Conservation (phyloP, 2,113 vertebrate genomes). For the Bubalus kerabau region DNA sequence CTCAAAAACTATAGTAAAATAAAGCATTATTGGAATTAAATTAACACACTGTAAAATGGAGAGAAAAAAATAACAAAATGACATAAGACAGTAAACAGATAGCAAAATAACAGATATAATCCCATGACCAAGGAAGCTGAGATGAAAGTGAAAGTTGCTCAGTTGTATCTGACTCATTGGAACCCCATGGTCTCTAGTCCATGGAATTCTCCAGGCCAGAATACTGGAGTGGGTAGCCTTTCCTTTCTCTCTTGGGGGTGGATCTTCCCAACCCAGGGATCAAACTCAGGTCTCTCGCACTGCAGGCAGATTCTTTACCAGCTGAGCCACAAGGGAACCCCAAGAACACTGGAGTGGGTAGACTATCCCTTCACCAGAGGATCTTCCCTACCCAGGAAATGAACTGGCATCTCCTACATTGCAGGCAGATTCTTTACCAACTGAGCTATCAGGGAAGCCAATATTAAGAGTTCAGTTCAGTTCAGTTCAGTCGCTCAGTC, state of each 20-base stretch:
- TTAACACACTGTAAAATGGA: not conserved
- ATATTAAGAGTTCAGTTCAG: not conserved
- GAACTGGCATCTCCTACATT: not conserved
- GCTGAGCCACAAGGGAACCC: not conserved
- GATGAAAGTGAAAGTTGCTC: not conserved
- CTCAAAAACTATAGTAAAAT: not conserved
- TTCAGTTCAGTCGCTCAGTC: too few species aligned
- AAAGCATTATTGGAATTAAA: not conserved
- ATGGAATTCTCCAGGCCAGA: not conserved
- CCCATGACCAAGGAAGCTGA: not conserved
- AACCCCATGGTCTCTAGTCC: not conserved
- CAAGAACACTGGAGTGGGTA: not conserved
- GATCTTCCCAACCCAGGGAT: not conserved
- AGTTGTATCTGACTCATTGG: not conserved
- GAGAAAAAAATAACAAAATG: not conserved
- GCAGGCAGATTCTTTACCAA: not conserved
- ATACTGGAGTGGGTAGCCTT: not conserved
- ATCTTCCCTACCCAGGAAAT: not conserved
- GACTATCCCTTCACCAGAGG: not conserved
- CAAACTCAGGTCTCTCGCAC: rapidly evolving
- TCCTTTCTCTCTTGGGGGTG: not conserved
- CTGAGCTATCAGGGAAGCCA: not conserved
- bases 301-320: not conserved
- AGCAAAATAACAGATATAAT: not conserved
- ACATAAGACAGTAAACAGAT: not conserved